These are phyloP conservation scores for Drosophila albomicans DNA, from an alignment of 1,140 invertebrate species.

Conservation along the genomic window DNA sequence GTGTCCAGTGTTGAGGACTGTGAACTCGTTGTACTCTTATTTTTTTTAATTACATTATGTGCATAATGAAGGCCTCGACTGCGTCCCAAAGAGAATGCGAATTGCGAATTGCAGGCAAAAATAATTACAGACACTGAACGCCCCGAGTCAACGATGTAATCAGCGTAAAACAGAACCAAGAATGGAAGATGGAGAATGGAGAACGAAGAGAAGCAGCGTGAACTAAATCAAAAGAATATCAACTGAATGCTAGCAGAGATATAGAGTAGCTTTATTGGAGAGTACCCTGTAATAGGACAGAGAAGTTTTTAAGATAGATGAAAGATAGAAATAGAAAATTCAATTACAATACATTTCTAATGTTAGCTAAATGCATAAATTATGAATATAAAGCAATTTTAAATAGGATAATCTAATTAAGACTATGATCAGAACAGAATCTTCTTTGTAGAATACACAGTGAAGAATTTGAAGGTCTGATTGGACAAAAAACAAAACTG, in stretches of 20 bases:
- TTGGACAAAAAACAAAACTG: no score
- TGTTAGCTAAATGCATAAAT: no score
- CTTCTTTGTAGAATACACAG: no score
- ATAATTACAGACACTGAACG: constrained; percentile 73
- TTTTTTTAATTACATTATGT: constrained; percentile 78
- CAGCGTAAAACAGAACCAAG: constrained; percentile 48
- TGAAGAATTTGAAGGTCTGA: no score
- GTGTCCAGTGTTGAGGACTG: not conserved
- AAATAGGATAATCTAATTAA: no score
- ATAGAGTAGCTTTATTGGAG: no score
- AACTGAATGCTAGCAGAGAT: not conserved
- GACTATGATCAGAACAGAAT: no score
- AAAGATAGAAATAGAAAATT: no score
- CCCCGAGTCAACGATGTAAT: constrained; percentile 63
- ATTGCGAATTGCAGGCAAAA: constrained; percentile 56
- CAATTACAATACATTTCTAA: no score
- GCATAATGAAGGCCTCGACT: constrained; percentile 65
- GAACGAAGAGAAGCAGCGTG: not conserved
- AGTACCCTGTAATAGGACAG: constrained; percentile 2
- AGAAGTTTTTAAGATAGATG: not conserved
- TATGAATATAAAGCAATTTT: no score
- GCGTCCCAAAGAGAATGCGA: constrained; percentile 53
- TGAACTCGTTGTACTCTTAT: not conserved
- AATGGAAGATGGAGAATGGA: not conserved
- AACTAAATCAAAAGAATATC: constrained; percentile 1